Percentiles rank a stretch among this genome's conserved stretches.
phyloP scores from a whole-genome alignment of 2,888 invertebrate genomes.

The Zygogramma bicolorata region DNA sequence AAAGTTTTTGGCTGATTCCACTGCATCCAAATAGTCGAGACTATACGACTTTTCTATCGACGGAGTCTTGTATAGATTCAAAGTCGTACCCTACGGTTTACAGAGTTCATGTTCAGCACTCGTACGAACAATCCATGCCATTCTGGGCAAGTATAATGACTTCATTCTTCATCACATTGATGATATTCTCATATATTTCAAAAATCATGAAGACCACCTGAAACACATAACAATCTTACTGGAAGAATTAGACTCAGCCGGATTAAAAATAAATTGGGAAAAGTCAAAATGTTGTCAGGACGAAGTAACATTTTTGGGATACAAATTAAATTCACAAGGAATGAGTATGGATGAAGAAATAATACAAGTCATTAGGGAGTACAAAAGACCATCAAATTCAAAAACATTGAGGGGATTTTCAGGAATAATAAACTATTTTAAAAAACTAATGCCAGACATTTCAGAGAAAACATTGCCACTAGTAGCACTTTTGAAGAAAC shows the following conservation, averaged over 20 bases:
- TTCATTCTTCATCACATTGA: not conserved
- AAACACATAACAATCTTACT: not conserved
- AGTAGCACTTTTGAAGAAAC: constrained; percentile 5
- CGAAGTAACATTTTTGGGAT: not conserved
- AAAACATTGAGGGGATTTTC: constrained; percentile 55
- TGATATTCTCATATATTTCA: not conserved
- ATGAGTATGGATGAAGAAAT: constrained; percentile 48
- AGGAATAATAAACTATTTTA: no score
- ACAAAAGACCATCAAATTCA: no score
- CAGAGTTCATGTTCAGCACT: constrained; percentile 45
- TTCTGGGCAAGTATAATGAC: constrained; percentile 25
- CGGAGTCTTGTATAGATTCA: constrained; percentile 48
- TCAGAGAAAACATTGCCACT: constrained; percentile 10
- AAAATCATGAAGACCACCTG: not conserved
- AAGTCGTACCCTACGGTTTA: constrained; percentile 51
- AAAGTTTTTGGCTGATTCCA: constrained; percentile 42
- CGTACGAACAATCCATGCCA: constrained; percentile 13
- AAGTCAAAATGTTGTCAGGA: not conserved
- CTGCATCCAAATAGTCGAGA: no score
- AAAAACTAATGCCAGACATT: constrained; percentile 18
- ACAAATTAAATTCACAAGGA: constrained; percentile 26
- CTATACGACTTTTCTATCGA: constrained; percentile 40
- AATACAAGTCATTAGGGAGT: constrained; percentile 44
- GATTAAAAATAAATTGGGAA: not conserved
- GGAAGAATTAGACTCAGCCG: not conserved